A percentile compares a stretch with the other conserved stretches of the same genome.
phyloP scores from a whole-genome alignment of 1,140 invertebrate genomes.

The Drosophila nebulosa region DNA sequence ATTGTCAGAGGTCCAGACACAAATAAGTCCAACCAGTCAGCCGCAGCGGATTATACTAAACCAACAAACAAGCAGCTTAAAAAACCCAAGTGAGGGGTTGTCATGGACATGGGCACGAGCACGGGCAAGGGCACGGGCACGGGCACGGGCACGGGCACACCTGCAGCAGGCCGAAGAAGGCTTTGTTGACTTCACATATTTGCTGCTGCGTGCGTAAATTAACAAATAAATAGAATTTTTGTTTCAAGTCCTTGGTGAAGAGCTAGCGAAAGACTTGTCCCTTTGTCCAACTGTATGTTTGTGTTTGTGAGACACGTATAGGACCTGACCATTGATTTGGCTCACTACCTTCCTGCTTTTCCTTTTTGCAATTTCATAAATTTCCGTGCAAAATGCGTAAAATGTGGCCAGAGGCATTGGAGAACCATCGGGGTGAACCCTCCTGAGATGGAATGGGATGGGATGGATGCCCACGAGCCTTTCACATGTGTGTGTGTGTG shows the following conservation, averaged over 20 bases:
- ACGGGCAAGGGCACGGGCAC: constrained; percentile 27
- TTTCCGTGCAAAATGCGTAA: constrained; percentile 65
- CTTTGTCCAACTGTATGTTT: constrained; percentile 32
- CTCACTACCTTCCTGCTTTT: constrained; percentile 38
- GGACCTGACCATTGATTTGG: constrained; percentile 43
- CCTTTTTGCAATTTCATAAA: constrained; percentile 70
- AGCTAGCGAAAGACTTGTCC: constrained; percentile 5
- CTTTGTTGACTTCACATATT: constrained; percentile 71
- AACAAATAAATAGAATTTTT: constrained; percentile 77
- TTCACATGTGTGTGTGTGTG: constrained; percentile 10
- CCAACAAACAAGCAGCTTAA: constrained; percentile 77
- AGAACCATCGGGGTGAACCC: neutral
- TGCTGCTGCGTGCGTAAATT: constrained; percentile 73
- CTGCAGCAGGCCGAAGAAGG: neutral
- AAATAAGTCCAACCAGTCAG: constrained; percentile 51
- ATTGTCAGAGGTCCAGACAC: constrained; percentile 31
- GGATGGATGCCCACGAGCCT: neutral
- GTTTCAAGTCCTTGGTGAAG: constrained; percentile 8
- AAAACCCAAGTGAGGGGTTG: constrained; percentile 49
- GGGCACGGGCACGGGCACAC: constrained; percentile 12
- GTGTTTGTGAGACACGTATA: neutral
- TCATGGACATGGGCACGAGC: constrained; percentile 28
- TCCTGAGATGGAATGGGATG: too few relatives aligned
- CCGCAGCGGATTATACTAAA: constrained; percentile 64
- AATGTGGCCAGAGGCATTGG: constrained; percentile 41